Conservation (phyloP, 2,113 vertebrate species). For the Sander lucioperca region DNA sequence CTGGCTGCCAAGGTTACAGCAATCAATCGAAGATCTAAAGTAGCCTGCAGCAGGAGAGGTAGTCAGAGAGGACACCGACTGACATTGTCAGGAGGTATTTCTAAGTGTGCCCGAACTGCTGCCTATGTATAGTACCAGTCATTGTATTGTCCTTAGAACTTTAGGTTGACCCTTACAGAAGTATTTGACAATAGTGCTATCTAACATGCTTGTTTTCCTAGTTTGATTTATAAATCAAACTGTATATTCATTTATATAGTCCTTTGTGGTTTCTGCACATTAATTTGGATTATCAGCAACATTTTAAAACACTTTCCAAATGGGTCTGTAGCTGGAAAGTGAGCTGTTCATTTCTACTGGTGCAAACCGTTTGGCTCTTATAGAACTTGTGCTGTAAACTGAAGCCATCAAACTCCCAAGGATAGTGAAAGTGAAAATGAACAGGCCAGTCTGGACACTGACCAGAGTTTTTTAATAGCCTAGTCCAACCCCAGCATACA, state of each 20-base stretch:
- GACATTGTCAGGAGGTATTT: slow-evolving; percentile 36
- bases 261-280: not conserved
- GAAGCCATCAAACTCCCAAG: not conserved
- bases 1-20: slow-evolving; percentile 61
- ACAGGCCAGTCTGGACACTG: slow-evolving; percentile 22
- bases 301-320: not conserved
- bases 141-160: not conserved
- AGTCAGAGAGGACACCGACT: slow-evolving; percentile 28
- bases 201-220: not conserved
- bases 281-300: not conserved
- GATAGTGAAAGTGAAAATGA: slow-evolving; percentile 10
- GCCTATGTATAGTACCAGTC: not conserved
- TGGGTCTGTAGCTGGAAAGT: not conserved
- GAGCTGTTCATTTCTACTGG: not conserved
- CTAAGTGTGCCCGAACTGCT: not conserved
- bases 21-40: slow-evolving; percentile 55
- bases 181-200: too few relatives aligned
- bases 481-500: slow-evolving; percentile 4
- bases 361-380: not conserved
- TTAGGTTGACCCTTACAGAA: not conserved
- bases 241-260: not conserved
- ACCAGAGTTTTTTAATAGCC: slow-evolving; percentile 30
- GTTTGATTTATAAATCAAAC: not conserved
- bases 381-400: not conserved
- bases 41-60: slow-evolving; percentile 23